Evolutionary conservation across 2,797 vertebrate genomes (phyloP).

Genomic region (Poecile montanus): DNA sequence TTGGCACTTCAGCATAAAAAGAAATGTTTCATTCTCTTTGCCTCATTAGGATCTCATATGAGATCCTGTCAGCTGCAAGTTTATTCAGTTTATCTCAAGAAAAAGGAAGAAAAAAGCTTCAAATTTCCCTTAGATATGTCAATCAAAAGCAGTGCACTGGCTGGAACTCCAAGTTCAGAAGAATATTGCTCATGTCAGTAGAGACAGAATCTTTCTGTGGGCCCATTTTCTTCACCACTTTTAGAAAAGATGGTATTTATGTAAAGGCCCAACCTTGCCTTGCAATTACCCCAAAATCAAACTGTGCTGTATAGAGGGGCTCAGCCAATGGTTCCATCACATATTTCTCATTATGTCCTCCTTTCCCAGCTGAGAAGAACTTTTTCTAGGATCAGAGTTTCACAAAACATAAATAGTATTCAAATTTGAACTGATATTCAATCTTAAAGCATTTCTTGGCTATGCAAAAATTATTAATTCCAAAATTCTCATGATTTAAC

Average conservation of each 20-base stretch:
- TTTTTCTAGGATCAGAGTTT: background rate
- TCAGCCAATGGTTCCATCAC: background rate
- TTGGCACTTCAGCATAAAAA: slow-evolving; percentile 5
- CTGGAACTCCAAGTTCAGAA: background rate
- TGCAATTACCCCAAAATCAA: background rate
- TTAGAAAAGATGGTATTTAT: background rate
- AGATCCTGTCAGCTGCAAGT: slow-evolving; percentile 23
- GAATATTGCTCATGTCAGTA: slow-evolving; percentile 7
- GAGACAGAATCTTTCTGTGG: background rate
- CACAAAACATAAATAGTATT: background rate
- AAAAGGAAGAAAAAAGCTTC: slow-evolving; percentile 6
- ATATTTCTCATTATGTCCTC: background rate
- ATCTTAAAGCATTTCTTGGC: background rate
- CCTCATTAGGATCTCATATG: slow-evolving; percentile 9
- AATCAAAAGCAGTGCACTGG: background rate
- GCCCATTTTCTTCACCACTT: background rate
- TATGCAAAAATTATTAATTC: background rate
- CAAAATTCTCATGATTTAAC: background rate
- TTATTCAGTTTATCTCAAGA: slow-evolving; percentile 5
- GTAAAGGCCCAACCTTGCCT: background rate
- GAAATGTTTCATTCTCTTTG: background rate
- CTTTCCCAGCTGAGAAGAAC: background rate
- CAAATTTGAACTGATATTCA: background rate
- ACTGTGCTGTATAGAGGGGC: background rate
- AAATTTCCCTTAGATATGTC: background rate